A percentile compares a stretch with the other conserved stretches of the same genome.
These are phyloP conservation scores for Nephotettix cincticeps DNA, from an alignment of 1,140 invertebrate genomes.

Conservation along the genomic window DNA sequence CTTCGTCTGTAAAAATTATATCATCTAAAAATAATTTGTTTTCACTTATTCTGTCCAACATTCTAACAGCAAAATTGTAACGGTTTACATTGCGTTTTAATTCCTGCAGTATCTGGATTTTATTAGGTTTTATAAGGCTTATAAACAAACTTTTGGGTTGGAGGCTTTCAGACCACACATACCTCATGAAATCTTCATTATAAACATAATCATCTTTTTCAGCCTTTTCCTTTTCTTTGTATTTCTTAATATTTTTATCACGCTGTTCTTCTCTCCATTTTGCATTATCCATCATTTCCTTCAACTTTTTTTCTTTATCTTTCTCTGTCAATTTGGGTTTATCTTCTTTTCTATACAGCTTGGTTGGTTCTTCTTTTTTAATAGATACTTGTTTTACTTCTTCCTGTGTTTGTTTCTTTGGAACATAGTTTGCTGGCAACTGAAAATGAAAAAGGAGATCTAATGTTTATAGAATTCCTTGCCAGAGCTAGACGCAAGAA, in stretches of 20 bases:
- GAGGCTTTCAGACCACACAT: constrained; percentile 38
- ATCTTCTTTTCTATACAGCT: constrained; percentile 27
- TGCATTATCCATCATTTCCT: constrained; percentile 84
- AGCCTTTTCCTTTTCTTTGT: constrained; percentile 61
- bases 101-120: too few species aligned
- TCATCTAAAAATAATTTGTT: too few species aligned
- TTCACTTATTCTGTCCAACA: too few species aligned
- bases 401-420: neutral
- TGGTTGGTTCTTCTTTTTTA: constrained; percentile 27
- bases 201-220: constrained; percentile 52
- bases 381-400: constrained; percentile 20
- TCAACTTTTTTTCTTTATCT: constrained; percentile 68
- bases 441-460: neutral
- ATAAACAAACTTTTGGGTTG: too few species aligned
- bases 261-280: constrained; percentile 67
- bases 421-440: constrained; percentile 13
- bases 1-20: too few species aligned
- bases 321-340: constrained; percentile 54
- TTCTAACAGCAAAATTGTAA: too few species aligned
- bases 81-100: too few species aligned
- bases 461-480: too few species aligned
- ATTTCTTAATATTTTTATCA: constrained; percentile 59
- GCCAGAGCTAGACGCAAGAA: too few species aligned
- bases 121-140: too few species aligned
- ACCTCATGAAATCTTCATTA: constrained; percentile 58